Base-by-base conservation (phyloP, 2,797 vertebrate species). In the Orientallactaga sibirica region DNA sequence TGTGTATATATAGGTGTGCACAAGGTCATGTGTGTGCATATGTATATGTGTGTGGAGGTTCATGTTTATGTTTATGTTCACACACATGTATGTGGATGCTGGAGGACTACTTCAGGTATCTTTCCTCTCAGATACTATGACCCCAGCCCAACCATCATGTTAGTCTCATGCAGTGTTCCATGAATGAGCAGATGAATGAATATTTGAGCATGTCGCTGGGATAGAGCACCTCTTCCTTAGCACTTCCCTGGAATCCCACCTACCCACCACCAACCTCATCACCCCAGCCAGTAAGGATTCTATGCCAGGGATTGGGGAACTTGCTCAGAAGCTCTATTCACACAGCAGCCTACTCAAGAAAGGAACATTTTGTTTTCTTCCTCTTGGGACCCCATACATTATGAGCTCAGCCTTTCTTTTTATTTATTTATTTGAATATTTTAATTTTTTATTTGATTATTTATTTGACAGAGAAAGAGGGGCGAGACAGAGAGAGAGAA, bases 311-410 rank as follows among this genome's bases (percentile, higher is more conserved):
- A 29, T 41, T 33, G 73, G 33, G 61, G 67, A 20, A 41, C 62
- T 62, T n/a, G 64, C 25, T 11, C 41, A 77, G 52, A 79, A 79
- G 83, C 52, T 12, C 43, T 76, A 58, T 8, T 16, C 80, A 76
- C 33, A 82, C 18, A 75, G 25, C 71, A 76, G 61, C 70, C 75
- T 52, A 37, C 58, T 77, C 76, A 71, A 93, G 64, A 95, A 88
- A 95, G 37, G 84, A 70, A 52, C 1, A 24, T 94, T 86, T 75
- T 92, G 87, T 92, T 90, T 92, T 64, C 52, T 89, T 93, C 52
- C 20, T 37, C 43, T 12, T 6, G 7, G 20, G 64, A 52, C 33
- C 61, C 92, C 33, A 67, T 91, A 93, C 93, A 81, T 91, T 92
- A 82, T 61, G 29, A 93, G 66, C 76, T 37, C 71, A 5, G n/a